Conservation (phyloP, 2,797 vertebrate genomes). For the Balearica regulorum region DNA sequence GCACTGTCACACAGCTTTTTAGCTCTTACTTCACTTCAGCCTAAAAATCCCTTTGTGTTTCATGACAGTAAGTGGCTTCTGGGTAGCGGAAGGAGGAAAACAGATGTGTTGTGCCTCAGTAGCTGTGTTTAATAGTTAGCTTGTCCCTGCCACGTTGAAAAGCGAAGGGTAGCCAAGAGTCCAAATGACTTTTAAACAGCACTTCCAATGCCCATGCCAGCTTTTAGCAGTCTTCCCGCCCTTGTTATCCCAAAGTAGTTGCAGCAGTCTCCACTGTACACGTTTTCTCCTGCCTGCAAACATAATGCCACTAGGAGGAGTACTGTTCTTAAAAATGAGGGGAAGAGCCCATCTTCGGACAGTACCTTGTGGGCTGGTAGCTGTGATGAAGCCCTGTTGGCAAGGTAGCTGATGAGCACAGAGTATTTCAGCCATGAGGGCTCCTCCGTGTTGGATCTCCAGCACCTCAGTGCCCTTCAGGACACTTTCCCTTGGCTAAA, state of each 20-base stretch:
- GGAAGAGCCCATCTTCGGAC: background rate
- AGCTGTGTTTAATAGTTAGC: background rate
- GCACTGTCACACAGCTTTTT: background rate
- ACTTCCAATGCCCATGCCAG: background rate
- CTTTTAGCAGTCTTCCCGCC: background rate
- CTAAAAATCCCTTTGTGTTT: background rate
- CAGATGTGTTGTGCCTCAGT: background rate
- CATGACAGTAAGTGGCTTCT: background rate
- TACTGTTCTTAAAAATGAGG: background rate
- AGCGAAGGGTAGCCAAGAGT: background rate
- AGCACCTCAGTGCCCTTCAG: background rate
- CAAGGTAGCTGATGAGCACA: background rate
- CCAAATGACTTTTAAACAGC: background rate
- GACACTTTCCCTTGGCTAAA: background rate
- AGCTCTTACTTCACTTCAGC: background rate
- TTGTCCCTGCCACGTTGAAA: background rate
- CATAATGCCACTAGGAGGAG: background rate
- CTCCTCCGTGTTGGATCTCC: background rate
- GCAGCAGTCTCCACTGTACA: accelerated
- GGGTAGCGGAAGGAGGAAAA: background rate
- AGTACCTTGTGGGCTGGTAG: background rate
- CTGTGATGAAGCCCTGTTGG: background rate
- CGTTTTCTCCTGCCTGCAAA: background rate
- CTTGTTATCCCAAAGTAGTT: background rate
- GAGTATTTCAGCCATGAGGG: background rate